Evolutionary conservation across 2,113 vertebrate species (phyloP).

Genomic region (Odobenus rosmarus): DNA sequence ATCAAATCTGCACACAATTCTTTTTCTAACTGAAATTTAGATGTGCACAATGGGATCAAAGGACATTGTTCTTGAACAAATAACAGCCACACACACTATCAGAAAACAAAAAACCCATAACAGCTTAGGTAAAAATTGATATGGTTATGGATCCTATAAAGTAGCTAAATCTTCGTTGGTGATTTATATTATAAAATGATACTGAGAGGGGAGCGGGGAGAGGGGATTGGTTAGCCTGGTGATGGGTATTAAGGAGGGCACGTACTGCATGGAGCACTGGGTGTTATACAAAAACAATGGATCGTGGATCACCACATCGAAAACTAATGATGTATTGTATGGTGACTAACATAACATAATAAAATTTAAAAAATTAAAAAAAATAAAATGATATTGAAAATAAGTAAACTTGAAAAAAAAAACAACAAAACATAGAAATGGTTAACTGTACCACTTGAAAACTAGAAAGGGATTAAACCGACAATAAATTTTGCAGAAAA

Average conservation of each 20-base stretch:
- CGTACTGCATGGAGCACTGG: no score
- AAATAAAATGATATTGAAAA: slow-evolving; percentile 7
- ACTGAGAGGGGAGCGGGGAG: background rate
- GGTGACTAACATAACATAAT: no score
- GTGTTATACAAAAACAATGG: no score
- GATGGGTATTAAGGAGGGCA: no score
- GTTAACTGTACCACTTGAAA: background rate
- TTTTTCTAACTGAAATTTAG: slow-evolving; percentile 7
- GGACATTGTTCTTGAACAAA: background rate
- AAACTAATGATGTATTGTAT: no score
- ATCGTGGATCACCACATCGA: no score
- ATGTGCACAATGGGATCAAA: background rate
- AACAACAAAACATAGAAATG: background rate
- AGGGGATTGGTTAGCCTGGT: no score
- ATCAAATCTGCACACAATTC: background rate
- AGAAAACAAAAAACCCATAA: background rate
- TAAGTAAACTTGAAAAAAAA: background rate
- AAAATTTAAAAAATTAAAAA: no score
- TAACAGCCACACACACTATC: background rate
- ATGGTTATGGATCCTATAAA: background rate
- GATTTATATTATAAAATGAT: slow-evolving; percentile 22
- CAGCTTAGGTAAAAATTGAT: background rate
- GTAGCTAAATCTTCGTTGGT: slow-evolving; percentile 1
- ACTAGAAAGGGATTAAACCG: background rate
- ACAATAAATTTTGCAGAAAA: background rate